Evolutionary conservation across 2,113 vertebrate genomes (phyloP), one percentile per base, ranked within the genome.

Genomic region (Ptyas mucosa): DNA sequence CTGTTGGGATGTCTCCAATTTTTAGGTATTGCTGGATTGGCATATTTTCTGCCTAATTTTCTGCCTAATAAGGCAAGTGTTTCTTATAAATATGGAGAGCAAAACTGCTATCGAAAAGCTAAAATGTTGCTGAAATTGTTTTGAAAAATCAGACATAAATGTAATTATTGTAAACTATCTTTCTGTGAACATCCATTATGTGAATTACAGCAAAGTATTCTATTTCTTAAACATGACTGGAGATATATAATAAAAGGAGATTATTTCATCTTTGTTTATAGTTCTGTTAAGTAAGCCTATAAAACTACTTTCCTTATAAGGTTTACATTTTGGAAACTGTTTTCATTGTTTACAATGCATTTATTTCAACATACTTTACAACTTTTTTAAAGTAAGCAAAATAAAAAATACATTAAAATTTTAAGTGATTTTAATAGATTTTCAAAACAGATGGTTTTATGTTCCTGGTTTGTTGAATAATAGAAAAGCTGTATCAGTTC

Each of bases 361-460:
- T 91, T 90, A 58, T 89, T 90, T 43, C 46, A 51, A 90, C 2
- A 39, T 55, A 94, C 88, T 91, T 94, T 58, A 88, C 85, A 90
- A 52, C 55, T 90, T 61, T 87, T 58, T 93, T 88, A 95, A 64
- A 87, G 5, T 51, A 90, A 90, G 75, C 20, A 61, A 89, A 51
- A 92, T 34, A 46, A 53, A 61, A 90, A 52, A 87, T 90, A 52
- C 29, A 94, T 85, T 53, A 87, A 91, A 94, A 92, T 53, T 29
- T 91, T 94, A 93, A 90, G 52, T 52, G 90, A 46, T 46, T 46
- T 46, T 46, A 53, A 90, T 0, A 81, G 21, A 91, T 81, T 57
- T 52, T 53, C 12, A 81, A 87, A 53, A 11, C n/a, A 53, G 49
- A 54, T 43, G 92, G 86, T 91, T 91, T 85, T 61, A 39, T 89